These are phyloP conservation scores for Scalopus aquaticus DNA, from an alignment of 2,113 vertebrate species.

Conservation along the genomic window DNA sequence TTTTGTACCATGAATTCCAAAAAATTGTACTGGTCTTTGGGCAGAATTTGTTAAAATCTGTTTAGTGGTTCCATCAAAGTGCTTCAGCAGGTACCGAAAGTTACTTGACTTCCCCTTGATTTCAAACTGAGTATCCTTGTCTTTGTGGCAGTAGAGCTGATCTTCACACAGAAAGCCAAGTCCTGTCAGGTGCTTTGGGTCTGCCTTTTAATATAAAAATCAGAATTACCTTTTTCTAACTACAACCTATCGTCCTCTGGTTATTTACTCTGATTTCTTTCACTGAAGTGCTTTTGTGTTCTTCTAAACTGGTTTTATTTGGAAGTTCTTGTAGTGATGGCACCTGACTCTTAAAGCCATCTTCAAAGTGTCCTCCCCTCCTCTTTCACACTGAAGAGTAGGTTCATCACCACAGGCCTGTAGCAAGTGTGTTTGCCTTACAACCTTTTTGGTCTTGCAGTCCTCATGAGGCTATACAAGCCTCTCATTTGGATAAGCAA, in stretches of 20 bases:
- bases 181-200: neutral
- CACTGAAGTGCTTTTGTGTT: neutral
- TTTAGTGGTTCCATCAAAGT: neutral
- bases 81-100: neutral
- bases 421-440: rapidly evolving
- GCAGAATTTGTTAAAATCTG: neutral
- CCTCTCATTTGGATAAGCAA: rapidly evolving
- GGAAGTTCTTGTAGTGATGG: neutral
- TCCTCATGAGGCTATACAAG: neutral
- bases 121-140: neutral
- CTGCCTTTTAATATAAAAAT: rapidly evolving
- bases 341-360: neutral
- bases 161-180: neutral
- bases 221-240: neutral
- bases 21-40: neutral
- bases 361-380: neutral
- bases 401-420: neutral
- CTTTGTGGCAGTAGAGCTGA: neutral
- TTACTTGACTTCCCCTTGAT: neutral
- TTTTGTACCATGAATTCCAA: neutral
- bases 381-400: neutral
- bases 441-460: neutral
- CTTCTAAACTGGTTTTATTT: neutral
- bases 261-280: neutral
- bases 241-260: neutral